Conservation (phyloP, 2,113 vertebrate species). For the Xiphias gladius region DNA sequence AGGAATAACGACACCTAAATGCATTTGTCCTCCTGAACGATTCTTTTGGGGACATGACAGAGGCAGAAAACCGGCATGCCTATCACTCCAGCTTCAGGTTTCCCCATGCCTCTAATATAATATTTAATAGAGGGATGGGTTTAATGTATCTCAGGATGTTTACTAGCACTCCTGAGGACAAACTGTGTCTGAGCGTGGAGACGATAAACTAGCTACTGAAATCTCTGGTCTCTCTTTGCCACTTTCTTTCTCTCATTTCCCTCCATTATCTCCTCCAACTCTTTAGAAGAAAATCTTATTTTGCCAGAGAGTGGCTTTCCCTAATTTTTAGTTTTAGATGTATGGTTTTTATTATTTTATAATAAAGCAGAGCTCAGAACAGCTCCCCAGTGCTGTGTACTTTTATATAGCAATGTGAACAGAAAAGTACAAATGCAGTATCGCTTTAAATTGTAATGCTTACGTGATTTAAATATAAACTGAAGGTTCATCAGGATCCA, state of each 20-base stretch:
- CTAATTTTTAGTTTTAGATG: slow-evolving; percentile 40
- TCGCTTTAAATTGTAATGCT: not conserved
- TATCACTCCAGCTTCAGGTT: slow-evolving; percentile 35
- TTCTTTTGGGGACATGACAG: slow-evolving; percentile 26
- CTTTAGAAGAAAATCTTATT: slow-evolving; percentile 23
- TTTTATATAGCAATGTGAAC: not conserved
- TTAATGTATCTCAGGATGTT: slow-evolving; percentile 51
- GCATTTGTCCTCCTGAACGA: slow-evolving; percentile 33
- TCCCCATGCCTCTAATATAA: slow-evolving; percentile 36
- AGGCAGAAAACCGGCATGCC: slow-evolving; percentile 5
- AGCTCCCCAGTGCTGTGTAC: slow-evolving; percentile 4
- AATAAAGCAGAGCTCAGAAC: slow-evolving; percentile 32
- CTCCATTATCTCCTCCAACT: slow-evolving; percentile 16
- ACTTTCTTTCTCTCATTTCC: slow-evolving; percentile 20
- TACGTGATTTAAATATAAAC: slow-evolving; percentile 38
- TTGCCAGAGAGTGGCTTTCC: slow-evolving; percentile 8
- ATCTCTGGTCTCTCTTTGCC: slow-evolving; percentile 6
- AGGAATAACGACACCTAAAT: slow-evolving; percentile 53
- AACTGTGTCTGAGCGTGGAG: slow-evolving; percentile 19
- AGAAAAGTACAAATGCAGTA: slow-evolving; percentile 15
- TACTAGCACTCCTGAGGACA: slow-evolving; percentile 43
- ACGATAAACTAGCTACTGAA: slow-evolving; percentile 42
- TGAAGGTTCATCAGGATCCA: slow-evolving; percentile 21
- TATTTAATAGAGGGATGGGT: slow-evolving; percentile 58
- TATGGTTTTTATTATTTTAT: slow-evolving; percentile 51